A percentile compares a stretch with the other conserved stretches of the same genome.
These are phyloP conservation scores for Drosophila conformis DNA, from an alignment of 2,888 invertebrate species.

Conservation along the genomic window DNA sequence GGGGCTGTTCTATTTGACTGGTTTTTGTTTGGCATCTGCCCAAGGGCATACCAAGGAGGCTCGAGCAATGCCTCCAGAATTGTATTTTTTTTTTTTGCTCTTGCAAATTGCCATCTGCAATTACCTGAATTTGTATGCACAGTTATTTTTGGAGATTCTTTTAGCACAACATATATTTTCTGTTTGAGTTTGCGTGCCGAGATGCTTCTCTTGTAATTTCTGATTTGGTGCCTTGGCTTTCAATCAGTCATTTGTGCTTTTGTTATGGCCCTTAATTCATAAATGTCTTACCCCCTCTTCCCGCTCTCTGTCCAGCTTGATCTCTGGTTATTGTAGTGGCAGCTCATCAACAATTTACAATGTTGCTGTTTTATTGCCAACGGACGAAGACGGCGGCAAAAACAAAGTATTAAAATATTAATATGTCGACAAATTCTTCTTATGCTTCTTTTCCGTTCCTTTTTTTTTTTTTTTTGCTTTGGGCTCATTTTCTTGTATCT, in stretches of 20 bases:
- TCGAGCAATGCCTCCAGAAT: constrained; percentile 18
- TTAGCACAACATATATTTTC: constrained; percentile 35
- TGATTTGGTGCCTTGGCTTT: constrained; percentile 49
- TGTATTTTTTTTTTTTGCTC: constrained; percentile 19
- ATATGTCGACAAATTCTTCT: constrained; percentile 4
- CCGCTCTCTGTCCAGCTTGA: neutral
- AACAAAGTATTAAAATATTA: constrained; percentile 48
- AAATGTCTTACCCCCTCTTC: constrained; percentile 42
- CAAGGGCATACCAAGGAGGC: constrained; percentile 40
- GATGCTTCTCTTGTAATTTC: constrained; percentile 27
- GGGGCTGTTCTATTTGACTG: constrained; percentile 14
- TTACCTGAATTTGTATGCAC: constrained; percentile 64
- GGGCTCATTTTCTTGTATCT: constrained; percentile 9
- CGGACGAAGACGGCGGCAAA: constrained; percentile 44
- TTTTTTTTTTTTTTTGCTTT: constrained; percentile 15
- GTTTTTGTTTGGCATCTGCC: constrained; percentile 27
- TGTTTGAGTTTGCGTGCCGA: constrained; percentile 15
- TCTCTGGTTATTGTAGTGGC: constrained; percentile 59
- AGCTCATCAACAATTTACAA: constrained; percentile 75
- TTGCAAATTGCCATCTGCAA: constrained; percentile 69
- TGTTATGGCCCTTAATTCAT: constrained; percentile 77
- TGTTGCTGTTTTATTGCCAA: constrained; percentile 67
- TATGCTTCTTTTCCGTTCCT: constrained; percentile 4
- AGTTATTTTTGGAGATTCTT: constrained; percentile 50
- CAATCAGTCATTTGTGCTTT: constrained; percentile 69